Percentiles rank a stretch among this genome's conserved stretches.
Conservation (phyloP, 2,113 vertebrate species). For the Nycticebus coucang region DNA sequence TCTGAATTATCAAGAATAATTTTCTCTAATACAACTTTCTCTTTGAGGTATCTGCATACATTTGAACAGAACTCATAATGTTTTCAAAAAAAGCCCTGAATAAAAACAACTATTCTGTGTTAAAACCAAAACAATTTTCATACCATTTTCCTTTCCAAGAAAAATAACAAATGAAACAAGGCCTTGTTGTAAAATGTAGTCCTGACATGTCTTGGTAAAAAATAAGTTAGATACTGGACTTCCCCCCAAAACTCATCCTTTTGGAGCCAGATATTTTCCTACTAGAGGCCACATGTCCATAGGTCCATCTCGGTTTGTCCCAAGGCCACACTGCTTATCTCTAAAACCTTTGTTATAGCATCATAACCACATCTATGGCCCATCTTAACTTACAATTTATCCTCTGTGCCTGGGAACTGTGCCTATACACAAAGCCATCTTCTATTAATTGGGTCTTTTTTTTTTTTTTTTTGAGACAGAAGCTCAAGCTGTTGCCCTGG, state of each 20-base stretch:
- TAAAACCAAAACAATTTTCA: conserved; percentile 40
- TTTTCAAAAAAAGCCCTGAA: conserved; percentile 22
- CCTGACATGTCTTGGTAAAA: neutral
- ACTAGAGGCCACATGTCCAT: neutral
- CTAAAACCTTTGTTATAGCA: neutral
- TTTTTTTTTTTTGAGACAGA: neutral
- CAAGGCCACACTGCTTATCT: neutral
- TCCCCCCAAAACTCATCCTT: neutral
- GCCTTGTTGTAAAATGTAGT: conserved; percentile 12
- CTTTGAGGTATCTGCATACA: neutral
- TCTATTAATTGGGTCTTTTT: neutral
- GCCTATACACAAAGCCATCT: conserved; percentile 12
- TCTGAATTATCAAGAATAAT: conserved; percentile 39
- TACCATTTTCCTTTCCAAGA: neutral
- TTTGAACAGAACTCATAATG: neutral
- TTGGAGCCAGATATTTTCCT: neutral
- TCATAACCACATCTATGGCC: neutral
- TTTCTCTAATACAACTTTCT: neutral
- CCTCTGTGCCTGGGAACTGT: neutral
- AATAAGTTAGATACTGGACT: neutral
- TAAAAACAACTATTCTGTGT: neutral
- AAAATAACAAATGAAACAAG: conserved; percentile 26
- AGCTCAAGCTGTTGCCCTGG: too few species aligned
- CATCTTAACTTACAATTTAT: neutral
- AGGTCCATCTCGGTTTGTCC: neutral